Base-by-base conservation (phyloP, 2,113 vertebrate genomes). In the Lipophrys pholis region DNA sequence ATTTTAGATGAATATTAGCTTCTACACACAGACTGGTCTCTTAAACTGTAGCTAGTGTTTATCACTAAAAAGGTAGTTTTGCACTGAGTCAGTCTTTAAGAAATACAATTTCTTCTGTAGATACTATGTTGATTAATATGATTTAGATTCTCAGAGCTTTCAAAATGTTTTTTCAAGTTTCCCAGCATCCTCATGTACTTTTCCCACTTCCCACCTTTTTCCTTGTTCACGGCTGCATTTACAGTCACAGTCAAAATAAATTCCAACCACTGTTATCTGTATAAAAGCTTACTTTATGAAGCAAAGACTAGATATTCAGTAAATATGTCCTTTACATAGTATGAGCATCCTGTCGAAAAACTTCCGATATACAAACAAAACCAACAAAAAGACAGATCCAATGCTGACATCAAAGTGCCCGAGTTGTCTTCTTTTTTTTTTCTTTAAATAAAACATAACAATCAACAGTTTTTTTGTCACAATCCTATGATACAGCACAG, bases 281-380 rank as follows among this genome's bases (percentile, higher is more conserved):
- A 92, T 89, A 91, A 93, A 93, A 93, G 83, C 83, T 87, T 84
- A 89, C 76, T 94, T 93, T 92, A 90, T 92, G 90, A 90, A 90
- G 90, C 89, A 91, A 89, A 84, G 86, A 90, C 90, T 92, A 92
- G 89, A 92, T 92, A 90, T 84, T 88, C 87, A 88, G 88, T 91
- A 92, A 91, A 93, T 87, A 90, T 86, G 90, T 88, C 78, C 76
- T 90, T 90, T 92, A 92, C 88, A 90, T 78, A 77, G 82, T 87
- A 75, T 85, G 81, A 79, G 78, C 75, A 87, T 88, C 83, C 82
- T 76, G 80, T 87, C 82, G 73, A 84, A 88, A 89, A 84, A 78
- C 71, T 84, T 86, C 86, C 78, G 65, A 88, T 87, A 89, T 89
- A 92, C 78, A 89, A 91, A 88, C 72, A 54, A 85, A 81, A 70